These are phyloP conservation scores for Latrodectus geometricus DNA, from an alignment of 1,140 invertebrate genomes.

Conservation along the genomic window DNA sequence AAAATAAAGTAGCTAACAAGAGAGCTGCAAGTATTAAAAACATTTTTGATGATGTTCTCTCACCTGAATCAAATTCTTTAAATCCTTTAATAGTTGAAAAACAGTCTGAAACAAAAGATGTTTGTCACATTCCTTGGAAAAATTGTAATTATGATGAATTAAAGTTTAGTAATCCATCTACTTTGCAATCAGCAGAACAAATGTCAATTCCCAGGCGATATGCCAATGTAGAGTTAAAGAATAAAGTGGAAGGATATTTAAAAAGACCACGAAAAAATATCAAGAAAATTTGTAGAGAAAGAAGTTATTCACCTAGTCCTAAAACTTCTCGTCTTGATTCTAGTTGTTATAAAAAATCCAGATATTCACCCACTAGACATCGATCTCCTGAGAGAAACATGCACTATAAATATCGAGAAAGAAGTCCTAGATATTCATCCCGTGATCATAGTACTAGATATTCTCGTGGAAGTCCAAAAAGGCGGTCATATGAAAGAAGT, in stretches of 20 bases:
- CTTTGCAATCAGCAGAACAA: not conserved
- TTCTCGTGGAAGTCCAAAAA: not conserved
- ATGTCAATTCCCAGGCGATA: not conserved
- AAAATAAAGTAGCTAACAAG: not conserved
- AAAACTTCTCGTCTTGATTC: not conserved
- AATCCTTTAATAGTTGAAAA: not conserved
- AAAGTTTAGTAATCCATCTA: not conserved
- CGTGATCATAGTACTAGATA: not conserved
- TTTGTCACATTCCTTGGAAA: too few relatives aligned
- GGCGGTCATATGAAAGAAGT: not conserved
- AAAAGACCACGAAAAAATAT: not conserved
- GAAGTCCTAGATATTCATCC: not conserved
- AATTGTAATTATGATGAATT: too few relatives aligned
- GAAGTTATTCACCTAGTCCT: not conserved
- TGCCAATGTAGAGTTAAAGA: not conserved
- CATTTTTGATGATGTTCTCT: not conserved
- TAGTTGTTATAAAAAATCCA: not conserved
- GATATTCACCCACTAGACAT: not conserved
- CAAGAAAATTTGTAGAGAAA: not conserved
- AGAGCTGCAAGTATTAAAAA: not conserved
- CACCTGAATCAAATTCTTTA: not conserved
- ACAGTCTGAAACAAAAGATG: not conserved
- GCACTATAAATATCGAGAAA: not conserved
- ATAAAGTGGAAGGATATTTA: not conserved
- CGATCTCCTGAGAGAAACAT: not conserved